phyloP scores from a whole-genome alignment of 2,797 vertebrate genomes.

The Petrocephalus schoutedeni region DNA sequence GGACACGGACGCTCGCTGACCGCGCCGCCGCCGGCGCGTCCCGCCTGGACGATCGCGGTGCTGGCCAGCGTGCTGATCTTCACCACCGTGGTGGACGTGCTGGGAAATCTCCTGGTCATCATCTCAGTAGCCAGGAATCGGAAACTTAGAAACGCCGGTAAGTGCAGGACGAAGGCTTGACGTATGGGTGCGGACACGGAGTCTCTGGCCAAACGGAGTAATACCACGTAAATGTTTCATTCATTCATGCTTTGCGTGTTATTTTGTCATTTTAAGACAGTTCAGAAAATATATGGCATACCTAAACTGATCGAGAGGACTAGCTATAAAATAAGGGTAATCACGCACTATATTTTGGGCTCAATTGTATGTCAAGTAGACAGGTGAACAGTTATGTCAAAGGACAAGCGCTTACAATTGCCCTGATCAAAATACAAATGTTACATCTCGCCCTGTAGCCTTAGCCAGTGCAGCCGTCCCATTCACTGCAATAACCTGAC shows the following conservation, averaged over 20 bases:
- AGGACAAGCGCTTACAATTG: not conserved
- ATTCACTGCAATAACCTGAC: not conserved
- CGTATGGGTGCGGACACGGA: not conserved
- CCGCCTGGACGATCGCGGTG: slow-evolving; percentile 63
- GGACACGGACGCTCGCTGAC: slow-evolving; percentile 42
- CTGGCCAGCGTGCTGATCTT: slow-evolving; percentile 74
- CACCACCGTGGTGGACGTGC: slow-evolving; percentile 72
- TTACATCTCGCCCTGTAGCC: not conserved
- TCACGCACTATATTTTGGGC: not conserved
- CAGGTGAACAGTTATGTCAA: not conserved
- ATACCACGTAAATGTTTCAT: not conserved
- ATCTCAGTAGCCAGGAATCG: slow-evolving; percentile 71
- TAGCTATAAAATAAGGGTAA: not conserved
- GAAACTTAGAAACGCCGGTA: slow-evolving; percentile 75
- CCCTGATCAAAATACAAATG: not conserved
- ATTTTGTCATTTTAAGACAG: not conserved
- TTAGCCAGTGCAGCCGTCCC: not conserved
- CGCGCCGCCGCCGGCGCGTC: slow-evolving; percentile 43
- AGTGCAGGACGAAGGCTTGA: slow-evolving; percentile 35
- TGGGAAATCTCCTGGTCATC: slow-evolving; percentile 75
- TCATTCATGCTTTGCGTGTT: not conserved
- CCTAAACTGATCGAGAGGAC: not conserved
- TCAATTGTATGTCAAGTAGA: not conserved
- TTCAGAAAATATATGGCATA: not conserved
- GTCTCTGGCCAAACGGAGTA: not conserved